Conservation (phyloP, 2,797 vertebrate genomes). For the Coregonus sp. region DNA sequence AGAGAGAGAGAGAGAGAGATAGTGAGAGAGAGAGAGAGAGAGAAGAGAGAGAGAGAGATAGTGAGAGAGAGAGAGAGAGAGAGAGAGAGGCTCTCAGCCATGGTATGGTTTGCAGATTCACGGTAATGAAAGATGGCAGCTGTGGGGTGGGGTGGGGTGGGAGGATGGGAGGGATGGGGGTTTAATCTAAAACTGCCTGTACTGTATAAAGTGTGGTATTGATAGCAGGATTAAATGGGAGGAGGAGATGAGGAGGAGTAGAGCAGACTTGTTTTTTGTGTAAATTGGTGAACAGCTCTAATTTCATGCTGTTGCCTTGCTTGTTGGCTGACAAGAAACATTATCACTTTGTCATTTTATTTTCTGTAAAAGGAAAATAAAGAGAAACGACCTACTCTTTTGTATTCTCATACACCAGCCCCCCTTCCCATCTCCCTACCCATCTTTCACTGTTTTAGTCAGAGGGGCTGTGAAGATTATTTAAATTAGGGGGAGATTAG, state of each 20-base stretch:
- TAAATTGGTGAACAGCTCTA: background rate
- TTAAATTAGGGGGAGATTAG: conserved; percentile 54
- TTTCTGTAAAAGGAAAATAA: background rate
- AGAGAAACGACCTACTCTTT: conserved; percentile 5
- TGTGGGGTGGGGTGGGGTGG: background rate
- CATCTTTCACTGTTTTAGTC: background rate
- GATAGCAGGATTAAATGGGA: conserved; percentile 16
- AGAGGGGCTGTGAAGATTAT: conserved; percentile 28
- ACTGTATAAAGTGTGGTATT: conserved; percentile 11
- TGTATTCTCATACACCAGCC: background rate
- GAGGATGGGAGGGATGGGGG: background rate
- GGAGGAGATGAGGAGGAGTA: background rate
- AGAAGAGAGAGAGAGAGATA: conserved; percentile 3
- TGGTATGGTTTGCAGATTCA: conserved; percentile 1
- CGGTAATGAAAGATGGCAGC: conserved; percentile 15
- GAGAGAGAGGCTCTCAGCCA: background rate
- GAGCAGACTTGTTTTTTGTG: background rate
- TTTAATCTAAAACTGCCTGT: conserved; percentile 16
- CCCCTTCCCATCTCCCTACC: background rate
- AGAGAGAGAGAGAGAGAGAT: conserved; percentile 4
- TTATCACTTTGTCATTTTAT: background rate
- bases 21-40: conserved; percentile 2
- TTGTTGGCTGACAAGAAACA: background rate
- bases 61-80: background rate
- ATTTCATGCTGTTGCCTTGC: background rate